A percentile compares a stretch with the other conserved stretches of the same genome.
These are phyloP conservation scores for Schizaphis graminum DNA, from an alignment of 2,888 invertebrate genomes.

Conservation along the genomic window DNA sequence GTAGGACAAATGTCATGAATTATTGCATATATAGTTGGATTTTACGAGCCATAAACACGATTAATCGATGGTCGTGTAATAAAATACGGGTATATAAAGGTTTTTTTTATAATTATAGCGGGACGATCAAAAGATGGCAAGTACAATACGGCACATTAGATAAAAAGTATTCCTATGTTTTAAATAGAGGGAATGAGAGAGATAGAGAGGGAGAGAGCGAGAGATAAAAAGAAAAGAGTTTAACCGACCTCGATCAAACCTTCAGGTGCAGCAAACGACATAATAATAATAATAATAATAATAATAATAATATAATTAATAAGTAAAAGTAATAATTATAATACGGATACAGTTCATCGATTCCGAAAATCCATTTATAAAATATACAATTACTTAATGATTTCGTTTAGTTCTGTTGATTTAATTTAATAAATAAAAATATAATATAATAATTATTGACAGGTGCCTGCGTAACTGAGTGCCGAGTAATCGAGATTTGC, in stretches of 20 bases:
- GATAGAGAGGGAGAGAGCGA: not conserved
- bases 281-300: too few species aligned
- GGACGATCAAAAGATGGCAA: not conserved
- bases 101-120: constrained; percentile 25
- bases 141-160: not conserved
- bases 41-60: constrained; percentile 24
- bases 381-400: not conserved
- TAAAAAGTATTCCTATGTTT: not conserved
- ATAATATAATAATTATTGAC: not conserved
- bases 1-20: not conserved
- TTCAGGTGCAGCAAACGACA: not conserved
- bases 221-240: not conserved
- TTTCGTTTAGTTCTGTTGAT: not conserved
- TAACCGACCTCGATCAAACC: not conserved
- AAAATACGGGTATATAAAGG: not conserved
- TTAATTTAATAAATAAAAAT: not conserved
- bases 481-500: not conserved
- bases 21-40: not conserved
- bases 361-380: not conserved
- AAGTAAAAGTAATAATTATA: not conserved
- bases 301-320: not conserved
- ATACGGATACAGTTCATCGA: not conserved
- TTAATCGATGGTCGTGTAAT: constrained; percentile 6
- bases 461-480: not conserved
- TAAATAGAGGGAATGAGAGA: not conserved